phyloP scores from a whole-genome alignment of 2,797 vertebrate genomes.

The Alosa sapidissima region DNA sequence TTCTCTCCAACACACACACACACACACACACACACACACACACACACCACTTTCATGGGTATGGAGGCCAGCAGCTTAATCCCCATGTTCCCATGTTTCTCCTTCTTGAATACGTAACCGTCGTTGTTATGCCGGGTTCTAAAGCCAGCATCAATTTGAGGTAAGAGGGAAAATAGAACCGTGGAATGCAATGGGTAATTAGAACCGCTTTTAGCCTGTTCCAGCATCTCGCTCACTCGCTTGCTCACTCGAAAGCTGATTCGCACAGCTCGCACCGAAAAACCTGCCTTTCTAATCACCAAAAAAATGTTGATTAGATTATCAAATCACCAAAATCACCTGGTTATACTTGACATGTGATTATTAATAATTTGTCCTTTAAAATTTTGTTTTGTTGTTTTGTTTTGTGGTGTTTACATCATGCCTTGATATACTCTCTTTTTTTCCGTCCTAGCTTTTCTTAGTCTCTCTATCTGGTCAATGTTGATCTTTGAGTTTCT shows the following conservation, averaged over 20 bases:
- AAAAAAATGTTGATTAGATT: background rate
- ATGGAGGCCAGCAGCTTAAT: background rate
- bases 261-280: background rate
- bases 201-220: background rate
- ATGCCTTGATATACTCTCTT: conserved; percentile 7
- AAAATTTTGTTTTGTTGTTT: background rate
- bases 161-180: conserved; percentile 8
- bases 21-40: too few relatives aligned
- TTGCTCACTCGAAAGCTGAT: background rate
- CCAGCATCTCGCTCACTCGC: background rate
- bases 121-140: background rate
- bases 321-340: conserved; percentile 2
- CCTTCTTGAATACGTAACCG: background rate
- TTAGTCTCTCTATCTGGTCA: background rate
- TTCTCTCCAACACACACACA: background rate
- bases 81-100: background rate
- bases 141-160: background rate
- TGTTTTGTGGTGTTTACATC: conserved; percentile 19
- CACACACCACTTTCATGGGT: background rate
- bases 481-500: conserved; percentile 31
- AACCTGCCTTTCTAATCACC: background rate
- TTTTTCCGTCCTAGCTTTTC: background rate
- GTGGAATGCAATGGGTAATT: background rate
- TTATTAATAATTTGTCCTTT: background rate
- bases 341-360: conserved; percentile 21